Evolutionary conservation across 2,797 vertebrate genomes (phyloP).

Genomic region (Sebastes variabilis): DNA sequence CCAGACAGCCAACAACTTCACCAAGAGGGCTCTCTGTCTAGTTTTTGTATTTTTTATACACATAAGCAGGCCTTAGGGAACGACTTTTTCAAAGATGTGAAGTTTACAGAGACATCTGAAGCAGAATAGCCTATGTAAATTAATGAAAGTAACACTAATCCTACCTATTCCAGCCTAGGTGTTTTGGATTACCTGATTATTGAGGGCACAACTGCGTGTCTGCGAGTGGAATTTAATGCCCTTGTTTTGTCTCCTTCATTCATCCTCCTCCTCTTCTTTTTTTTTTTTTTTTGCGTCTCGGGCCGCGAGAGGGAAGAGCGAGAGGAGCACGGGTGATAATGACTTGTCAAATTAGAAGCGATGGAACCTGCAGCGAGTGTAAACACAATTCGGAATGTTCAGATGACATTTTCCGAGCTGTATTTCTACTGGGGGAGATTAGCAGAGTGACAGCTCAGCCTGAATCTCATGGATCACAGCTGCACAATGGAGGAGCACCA

Average conservation of each 20-base stretch:
- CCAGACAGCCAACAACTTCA: conserved; percentile 25
- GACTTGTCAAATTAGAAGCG: conserved; percentile 83
- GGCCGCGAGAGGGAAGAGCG: conserved; percentile 56
- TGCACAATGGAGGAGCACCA: conserved; percentile 56
- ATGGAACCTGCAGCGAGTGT: conserved; percentile 80
- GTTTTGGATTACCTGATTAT: conserved; percentile 58
- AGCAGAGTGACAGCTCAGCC: conserved; percentile 79
- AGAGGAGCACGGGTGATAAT: conserved; percentile 78
- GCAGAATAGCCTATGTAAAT: conserved; percentile 22
- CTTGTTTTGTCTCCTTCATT: conserved; percentile 53
- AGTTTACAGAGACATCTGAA: conserved; percentile 21
- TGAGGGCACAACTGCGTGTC: conserved; percentile 25
- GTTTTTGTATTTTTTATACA: conserved; percentile 2
- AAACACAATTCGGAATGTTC: conserved; percentile 80
- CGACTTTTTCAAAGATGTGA: conserved; percentile 11
- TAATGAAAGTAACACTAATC: conserved; percentile 36
- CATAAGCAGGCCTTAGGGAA: conserved; percentile 3
- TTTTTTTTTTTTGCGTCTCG: conserved; percentile 60
- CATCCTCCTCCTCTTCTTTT: conserved; percentile 9
- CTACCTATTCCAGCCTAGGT: conserved; percentile 20
- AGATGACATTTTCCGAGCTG: conserved; percentile 79
- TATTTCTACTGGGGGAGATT: conserved; percentile 82
- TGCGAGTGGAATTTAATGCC: conserved; percentile 53
- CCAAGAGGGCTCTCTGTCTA: conserved; percentile 13
- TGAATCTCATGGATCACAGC: conserved; percentile 73